phyloP scores from a whole-genome alignment of 2,797 vertebrate species.

The Emydoidea blandingii region DNA sequence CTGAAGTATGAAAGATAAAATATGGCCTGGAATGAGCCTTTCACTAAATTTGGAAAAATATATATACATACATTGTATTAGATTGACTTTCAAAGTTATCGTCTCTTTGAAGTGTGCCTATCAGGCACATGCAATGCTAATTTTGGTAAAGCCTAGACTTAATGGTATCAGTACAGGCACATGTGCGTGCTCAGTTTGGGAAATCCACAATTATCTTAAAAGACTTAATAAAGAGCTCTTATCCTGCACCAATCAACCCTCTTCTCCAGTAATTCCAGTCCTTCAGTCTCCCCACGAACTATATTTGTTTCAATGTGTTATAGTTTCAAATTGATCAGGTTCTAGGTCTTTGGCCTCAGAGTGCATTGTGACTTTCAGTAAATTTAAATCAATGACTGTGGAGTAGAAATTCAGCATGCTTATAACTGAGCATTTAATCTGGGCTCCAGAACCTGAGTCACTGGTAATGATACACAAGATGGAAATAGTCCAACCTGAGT shows the following conservation, averaged over 20 bases:
- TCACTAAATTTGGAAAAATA: background rate
- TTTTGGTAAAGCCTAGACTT: background rate
- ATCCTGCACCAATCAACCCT: background rate
- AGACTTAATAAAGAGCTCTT: background rate
- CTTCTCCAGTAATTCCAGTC: fast-evolving
- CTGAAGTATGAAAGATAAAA: background rate
- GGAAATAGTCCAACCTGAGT: fast-evolving
- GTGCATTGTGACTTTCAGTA: fast-evolving
- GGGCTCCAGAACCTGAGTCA: background rate
- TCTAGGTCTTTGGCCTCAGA: background rate
- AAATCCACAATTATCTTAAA: background rate
- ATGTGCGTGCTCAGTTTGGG: background rate
- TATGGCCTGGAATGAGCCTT: background rate
- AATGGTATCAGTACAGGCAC: background rate
- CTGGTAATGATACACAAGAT: background rate
- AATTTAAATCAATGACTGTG: background rate
- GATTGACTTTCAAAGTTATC: fast-evolving
- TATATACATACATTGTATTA: fast-evolving
- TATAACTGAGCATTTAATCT: background rate
- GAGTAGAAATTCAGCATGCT: background rate
- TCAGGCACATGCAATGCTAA: background rate
- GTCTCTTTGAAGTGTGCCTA: background rate
- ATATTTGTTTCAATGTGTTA: fast-evolving
- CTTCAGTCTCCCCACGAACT: background rate
- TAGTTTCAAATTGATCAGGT: background rate